Evolutionary conservation across 2,888 invertebrate genomes (phyloP), one percentile per base, ranked within the genome.

Genomic region (Linnaemya vulpina): DNA sequence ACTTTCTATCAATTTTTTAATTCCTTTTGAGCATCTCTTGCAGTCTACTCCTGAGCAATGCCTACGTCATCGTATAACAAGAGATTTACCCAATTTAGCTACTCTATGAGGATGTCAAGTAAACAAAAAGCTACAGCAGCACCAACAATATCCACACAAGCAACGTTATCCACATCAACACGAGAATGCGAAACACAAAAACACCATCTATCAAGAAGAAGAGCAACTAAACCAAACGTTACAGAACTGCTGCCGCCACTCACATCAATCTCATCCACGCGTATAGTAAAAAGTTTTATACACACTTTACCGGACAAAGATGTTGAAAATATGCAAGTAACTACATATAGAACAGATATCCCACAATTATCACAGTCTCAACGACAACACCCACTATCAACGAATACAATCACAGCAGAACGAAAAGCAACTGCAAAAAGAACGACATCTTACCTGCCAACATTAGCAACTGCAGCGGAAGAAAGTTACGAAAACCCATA

Each of bases 231-330:
- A 55, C 17, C 76, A 82, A 11, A 46, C 11, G 43, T 30, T 38
- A 38, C 49, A 74, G 82, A 82, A 82, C 65, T 82, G 82, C 78
- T 71, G 60, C 65, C 55, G 65, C 73, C 82, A 78, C 68, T 85
- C 67, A 75, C 82, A 71, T 75, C 78, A 82, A 74, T 78, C 65
- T 75, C 78, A 78, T 75, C 63, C 22, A 63, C 78, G 71, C 77
- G 82, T 70, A 53, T 53, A 78, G 40, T 75, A 71, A 75, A 75
- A 74, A 65, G 70, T 67, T 68, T 74, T 46, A 46, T 71, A 17
- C 51, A 65, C 22, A 22, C 62, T 25, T 46, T 78, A 70, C 71
- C 67, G 75, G 78, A 65, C 78, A 82, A 70, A 43, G 60, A 74
- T 77, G 81, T 65, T 67, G 74, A 76, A 77, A 77, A 60, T 40